Conservation (phyloP, 2,113 vertebrate species). For the Charadrius vociferus region DNA sequence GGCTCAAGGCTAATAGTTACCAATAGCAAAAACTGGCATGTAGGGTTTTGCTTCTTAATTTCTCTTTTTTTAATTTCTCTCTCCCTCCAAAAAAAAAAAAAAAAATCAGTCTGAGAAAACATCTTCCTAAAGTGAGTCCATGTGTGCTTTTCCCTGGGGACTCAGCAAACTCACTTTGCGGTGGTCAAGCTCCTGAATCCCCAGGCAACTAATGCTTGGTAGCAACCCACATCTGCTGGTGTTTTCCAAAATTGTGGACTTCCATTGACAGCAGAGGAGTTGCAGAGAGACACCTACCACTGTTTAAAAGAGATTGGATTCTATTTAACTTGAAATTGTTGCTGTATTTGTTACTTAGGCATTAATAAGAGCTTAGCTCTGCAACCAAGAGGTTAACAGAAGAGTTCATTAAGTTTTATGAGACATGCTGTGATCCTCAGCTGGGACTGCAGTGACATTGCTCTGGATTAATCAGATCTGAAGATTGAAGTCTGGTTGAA, state of each 20-base stretch:
- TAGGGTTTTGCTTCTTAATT: not conserved
- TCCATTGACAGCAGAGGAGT: not conserved
- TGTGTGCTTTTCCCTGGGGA: not conserved
- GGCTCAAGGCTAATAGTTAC: not conserved
- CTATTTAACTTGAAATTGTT: not conserved
- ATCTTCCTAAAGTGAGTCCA: not conserved
- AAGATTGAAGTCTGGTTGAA: not conserved
- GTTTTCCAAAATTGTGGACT: not conserved
- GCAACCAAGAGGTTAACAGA: not conserved
- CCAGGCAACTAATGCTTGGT: not conserved
- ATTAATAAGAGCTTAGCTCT: not conserved
- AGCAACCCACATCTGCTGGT: not conserved
- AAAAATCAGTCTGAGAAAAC: not conserved
- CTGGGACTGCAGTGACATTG: not conserved
- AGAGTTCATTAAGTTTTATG: not conserved
- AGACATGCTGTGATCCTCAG: not conserved
- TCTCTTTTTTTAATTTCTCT: too few relatives aligned
- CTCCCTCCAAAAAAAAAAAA: not conserved
- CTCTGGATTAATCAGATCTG: not conserved
- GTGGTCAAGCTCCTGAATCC: not conserved
- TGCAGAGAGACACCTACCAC: not conserved
- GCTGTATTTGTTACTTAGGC: not conserved
- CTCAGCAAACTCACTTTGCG: not conserved
- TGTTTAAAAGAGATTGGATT: not conserved
- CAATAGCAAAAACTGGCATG: not conserved